Conservation (phyloP, 2,797 vertebrate species). For the Onychomys torridus region DNA sequence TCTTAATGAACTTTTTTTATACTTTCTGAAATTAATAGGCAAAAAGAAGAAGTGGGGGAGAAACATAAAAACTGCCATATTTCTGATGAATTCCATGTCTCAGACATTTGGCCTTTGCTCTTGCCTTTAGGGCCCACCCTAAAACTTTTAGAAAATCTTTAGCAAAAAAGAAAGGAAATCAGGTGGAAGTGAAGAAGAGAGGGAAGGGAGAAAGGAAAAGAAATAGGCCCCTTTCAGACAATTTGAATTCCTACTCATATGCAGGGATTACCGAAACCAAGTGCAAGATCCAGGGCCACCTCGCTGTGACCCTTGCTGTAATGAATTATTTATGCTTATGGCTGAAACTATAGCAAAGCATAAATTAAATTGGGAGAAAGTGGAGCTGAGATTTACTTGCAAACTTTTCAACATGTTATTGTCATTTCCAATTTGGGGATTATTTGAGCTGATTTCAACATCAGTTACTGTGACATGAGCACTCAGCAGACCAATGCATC, state of each 20-base stretch:
- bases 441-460: neutral
- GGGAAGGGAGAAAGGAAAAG: neutral
- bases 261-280: neutral
- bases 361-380: neutral
- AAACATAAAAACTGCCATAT: slow-evolving; percentile 32
- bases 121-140: neutral
- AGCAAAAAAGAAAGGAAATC: neutral
- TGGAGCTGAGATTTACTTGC: neutral
- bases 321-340: neutral
- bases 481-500: neutral
- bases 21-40: slow-evolving; percentile 57
- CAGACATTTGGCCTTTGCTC: neutral
- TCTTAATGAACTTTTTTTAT: slow-evolving; percentile 57
- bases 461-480: neutral
- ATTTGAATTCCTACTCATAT: neutral
- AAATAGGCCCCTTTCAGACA: neutral
- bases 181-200: neutral
- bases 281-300: neutral
- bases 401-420: neutral
- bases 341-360: slow-evolving; percentile 41
- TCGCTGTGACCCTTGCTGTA: neutral
- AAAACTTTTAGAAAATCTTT: slow-evolving; percentile 25
- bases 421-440: neutral
- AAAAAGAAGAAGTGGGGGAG: neutral
- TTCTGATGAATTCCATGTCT: neutral